Evolutionary conservation across 2,113 vertebrate species (phyloP).

Genomic region (Cinclus mexicanus): DNA sequence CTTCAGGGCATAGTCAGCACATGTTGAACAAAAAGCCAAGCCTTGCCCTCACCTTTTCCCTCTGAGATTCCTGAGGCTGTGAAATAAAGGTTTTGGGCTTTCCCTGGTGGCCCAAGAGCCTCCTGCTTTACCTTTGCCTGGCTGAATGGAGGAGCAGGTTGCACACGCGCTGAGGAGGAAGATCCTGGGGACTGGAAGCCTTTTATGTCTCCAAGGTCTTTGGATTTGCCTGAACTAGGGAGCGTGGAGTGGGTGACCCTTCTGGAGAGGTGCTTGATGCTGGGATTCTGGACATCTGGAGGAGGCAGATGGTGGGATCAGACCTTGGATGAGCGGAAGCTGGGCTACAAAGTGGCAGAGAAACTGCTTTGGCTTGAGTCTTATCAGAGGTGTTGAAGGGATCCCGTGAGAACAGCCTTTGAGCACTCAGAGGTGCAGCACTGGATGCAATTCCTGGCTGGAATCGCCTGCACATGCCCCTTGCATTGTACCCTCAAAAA

Average conservation of each 20-base stretch:
- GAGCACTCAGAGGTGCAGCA: rapidly evolving
- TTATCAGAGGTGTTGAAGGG: not conserved
- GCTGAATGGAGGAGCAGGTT: not conserved
- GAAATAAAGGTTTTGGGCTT: not conserved
- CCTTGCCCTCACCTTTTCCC: not conserved
- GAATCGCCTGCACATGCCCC: not conserved
- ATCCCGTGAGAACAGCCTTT: not conserved
- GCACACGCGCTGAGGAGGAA: not conserved
- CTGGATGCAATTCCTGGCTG: not conserved
- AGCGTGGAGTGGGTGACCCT: not conserved
- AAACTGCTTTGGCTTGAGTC: not conserved
- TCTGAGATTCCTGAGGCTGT: not conserved
- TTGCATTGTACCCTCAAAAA: not conserved
- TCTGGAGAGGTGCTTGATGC: not conserved
- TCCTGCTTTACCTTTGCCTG: not conserved
- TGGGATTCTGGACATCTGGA: not conserved
- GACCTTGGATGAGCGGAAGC: not conserved
- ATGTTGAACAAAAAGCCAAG: not conserved
- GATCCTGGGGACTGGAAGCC: not conserved
- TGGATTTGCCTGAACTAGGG: not conserved
- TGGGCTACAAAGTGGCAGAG: not conserved
- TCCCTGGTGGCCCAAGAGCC: not conserved
- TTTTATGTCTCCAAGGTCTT: not conserved
- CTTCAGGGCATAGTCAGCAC: not conserved
- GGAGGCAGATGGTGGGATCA: not conserved